Conservation (phyloP, 2,888 invertebrate species). For the Caenorhabditis angaria region DNA sequence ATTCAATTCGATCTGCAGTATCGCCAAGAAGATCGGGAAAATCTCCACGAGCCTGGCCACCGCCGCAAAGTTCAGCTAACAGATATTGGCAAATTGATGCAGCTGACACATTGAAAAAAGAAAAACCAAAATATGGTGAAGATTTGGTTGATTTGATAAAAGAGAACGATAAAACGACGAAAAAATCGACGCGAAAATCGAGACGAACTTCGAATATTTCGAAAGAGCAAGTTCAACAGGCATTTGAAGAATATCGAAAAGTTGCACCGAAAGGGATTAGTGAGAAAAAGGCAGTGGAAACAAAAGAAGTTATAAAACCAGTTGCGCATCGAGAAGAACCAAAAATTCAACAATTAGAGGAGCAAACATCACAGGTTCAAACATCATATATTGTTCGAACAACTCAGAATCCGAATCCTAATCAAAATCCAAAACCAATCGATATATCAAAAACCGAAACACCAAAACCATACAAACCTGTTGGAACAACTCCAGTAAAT, state of each 20-base stretch:
- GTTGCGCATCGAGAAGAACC: slow-evolving; percentile 18
- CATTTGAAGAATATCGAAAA: slow-evolving; percentile 31
- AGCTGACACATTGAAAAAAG: slow-evolving; percentile 35
- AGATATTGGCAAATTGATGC: slow-evolving; percentile 57
- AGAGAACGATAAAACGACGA: slow-evolving; percentile 14
- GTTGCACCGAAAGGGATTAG: slow-evolving; percentile 48
- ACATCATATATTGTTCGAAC: not conserved
- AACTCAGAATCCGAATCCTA: not conserved
- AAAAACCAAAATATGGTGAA: slow-evolving; percentile 27
- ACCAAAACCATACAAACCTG: slow-evolving; percentile 28
- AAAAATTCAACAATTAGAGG: not conserved
- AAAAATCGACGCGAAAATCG: slow-evolving; percentile 13
- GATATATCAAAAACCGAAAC: slow-evolving; percentile 31
- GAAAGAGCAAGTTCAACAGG: slow-evolving; percentile 38
- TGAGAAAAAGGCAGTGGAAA: slow-evolving; percentile 9
- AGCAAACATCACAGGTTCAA: not conserved
- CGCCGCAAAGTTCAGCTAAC: slow-evolving; percentile 23
- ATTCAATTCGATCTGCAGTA: slow-evolving; percentile 48
- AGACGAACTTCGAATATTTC: slow-evolving; percentile 37
- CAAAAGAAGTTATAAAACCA: slow-evolving; percentile 19
- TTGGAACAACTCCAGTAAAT: slow-evolving; percentile 6
- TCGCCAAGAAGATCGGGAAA: slow-evolving; percentile 40
- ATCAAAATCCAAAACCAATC: not conserved
- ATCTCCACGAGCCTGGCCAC: slow-evolving; percentile 47
- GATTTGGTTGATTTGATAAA: slow-evolving; percentile 33